Evolutionary conservation across 2,888 invertebrate genomes (phyloP).

Genomic region (Drosophila borealis): DNA sequence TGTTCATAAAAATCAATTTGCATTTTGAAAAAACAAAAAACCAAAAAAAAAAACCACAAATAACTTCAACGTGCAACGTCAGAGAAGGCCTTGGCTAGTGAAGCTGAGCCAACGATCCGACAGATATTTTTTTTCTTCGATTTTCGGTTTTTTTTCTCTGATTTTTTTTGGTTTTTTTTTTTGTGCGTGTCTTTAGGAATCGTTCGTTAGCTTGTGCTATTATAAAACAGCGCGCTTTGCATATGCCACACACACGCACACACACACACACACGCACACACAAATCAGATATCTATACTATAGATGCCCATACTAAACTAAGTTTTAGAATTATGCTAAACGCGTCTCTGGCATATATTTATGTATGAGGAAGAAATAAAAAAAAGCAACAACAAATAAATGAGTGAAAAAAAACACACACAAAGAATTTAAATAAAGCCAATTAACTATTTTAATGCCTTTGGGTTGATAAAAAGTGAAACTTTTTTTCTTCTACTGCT

Average conservation of each 20-base stretch:
- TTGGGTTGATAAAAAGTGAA: slow-evolving; percentile 81
- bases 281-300: slow-evolving; percentile 15
- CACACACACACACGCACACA: not conserved
- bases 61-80: slow-evolving; percentile 67
- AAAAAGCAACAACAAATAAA: slow-evolving; percentile 26
- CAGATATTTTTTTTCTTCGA: slow-evolving; percentile 26
- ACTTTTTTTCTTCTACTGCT: slow-evolving; percentile 60
- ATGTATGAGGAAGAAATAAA: slow-evolving; percentile 81
- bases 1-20: slow-evolving; percentile 81
- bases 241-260: slow-evolving; percentile 39
- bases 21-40: slow-evolving; percentile 56
- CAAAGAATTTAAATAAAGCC: slow-evolving; percentile 71
- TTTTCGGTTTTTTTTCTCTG: slow-evolving; percentile 8
- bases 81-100: slow-evolving; percentile 75
- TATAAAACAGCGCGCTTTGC: slow-evolving; percentile 47
- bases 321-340: slow-evolving; percentile 78
- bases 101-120: slow-evolving; percentile 51
- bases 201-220: slow-evolving; percentile 49
- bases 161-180: slow-evolving; percentile 12
- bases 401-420: not conserved
- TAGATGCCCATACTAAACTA: slow-evolving; percentile 28
- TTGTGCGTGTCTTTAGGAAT: slow-evolving; percentile 57
- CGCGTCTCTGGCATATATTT: slow-evolving; percentile 72
- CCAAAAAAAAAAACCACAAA: not conserved
- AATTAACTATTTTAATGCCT: slow-evolving; percentile 82